Evolutionary conservation across 2,113 vertebrate genomes (phyloP), one percentile per base, ranked within the genome.

Genomic region (Amblyopsis rosae): DNA sequence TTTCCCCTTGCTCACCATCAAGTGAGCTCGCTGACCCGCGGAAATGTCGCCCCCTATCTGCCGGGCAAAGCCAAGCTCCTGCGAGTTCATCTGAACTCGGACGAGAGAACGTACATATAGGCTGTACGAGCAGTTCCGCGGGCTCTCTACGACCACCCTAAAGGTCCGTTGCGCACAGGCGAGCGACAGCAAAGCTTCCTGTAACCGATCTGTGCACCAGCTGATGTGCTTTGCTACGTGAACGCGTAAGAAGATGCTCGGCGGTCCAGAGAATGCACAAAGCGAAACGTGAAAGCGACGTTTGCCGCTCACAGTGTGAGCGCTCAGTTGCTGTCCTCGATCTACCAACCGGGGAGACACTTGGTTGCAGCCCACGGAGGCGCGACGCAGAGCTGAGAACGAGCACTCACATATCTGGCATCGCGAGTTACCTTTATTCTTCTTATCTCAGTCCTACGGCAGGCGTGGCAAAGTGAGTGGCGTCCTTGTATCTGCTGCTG

Each of bases 1-100:
- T 80, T 80, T 69, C 76, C 80, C 77, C 78, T 76, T 69, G 85
- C 89, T 88, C 84, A 86, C 81, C 73, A 82, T 81, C 67, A 41
- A 82, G 69, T 76, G 83, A 87, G 87, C 88, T 80, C 83, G 70
- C 72, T 87, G 81, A 87, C 83, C 86, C 86, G 83, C 86, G 81
- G 78, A 82, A 67, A 67, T 85, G 81, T 83, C 91, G 93, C 91
- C 92, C 92, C 90, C 93, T 94, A 82, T 88, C 88, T 84, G 85
- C 76, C 78, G 80, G 69, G 59, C 49, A 16, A 59, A 67, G 56
- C 81, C 79, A 80, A 75, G 82, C 60, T 78, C 49, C 61, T 56
- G 32, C 12, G 72, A 68, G 80, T 80, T 76, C 71, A 59, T 76
- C 53, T 55, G 60, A 67, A 83, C 81, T 69, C 74, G 74, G 62